Evolutionary conservation across 2,888 invertebrate species (phyloP).

Genomic region (Rhopalosiphum nymphaeae): DNA sequence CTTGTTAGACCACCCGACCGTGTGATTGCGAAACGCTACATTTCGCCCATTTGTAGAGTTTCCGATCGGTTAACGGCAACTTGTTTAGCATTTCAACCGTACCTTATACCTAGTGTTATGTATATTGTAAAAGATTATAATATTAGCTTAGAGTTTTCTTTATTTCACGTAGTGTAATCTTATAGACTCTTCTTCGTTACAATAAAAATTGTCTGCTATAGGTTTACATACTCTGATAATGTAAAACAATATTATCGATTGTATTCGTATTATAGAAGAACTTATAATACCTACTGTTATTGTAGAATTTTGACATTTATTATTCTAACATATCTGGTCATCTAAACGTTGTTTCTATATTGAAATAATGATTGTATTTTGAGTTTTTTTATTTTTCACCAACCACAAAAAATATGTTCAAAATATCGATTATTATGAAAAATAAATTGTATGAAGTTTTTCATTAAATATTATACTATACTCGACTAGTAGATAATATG

Average conservation of each 20-base stretch:
- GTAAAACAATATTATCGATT: not conserved
- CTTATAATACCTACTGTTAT: not conserved
- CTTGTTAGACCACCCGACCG: conserved; percentile 45
- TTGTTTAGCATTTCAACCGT: conserved; percentile 9
- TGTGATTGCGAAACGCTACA: conserved; percentile 44
- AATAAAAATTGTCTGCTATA: not conserved
- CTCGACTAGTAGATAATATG: not conserved
- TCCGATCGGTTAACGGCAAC: conserved; percentile 23
- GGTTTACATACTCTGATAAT: not conserved
- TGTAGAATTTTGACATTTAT: not conserved
- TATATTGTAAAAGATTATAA: not conserved
- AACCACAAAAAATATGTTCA: not conserved
- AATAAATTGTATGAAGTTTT: not conserved
- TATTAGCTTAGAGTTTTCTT: not conserved
- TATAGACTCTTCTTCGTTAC: not conserved
- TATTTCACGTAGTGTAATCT: not conserved
- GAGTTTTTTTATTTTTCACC: not conserved
- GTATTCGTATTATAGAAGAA: not conserved
- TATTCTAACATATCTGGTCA: not conserved
- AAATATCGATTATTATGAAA: not conserved
- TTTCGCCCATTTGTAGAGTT: conserved; percentile 31
- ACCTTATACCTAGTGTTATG: not conserved
- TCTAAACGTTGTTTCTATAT: not conserved
- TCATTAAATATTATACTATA: not conserved
- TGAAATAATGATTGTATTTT: not conserved